Evolutionary conservation across 2,113 vertebrate genomes (phyloP), one percentile per base, ranked within the genome.

Genomic region (Plecturocebus donacophilus): DNA sequence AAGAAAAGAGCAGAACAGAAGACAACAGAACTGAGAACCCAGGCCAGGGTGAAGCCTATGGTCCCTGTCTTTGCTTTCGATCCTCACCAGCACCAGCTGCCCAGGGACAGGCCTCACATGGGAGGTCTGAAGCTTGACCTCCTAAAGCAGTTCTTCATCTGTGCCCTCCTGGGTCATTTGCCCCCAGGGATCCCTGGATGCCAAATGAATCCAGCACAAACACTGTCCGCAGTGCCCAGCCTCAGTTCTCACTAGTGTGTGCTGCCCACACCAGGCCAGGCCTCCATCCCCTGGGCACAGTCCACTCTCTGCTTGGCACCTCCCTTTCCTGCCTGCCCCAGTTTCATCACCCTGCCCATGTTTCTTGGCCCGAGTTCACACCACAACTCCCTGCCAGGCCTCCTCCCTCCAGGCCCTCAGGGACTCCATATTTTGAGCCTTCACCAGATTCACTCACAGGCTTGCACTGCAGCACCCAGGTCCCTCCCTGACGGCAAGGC

Each of bases 171-270:
- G 70, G 30, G 58, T 54, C 17, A 2, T 66, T 21, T 0, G 12
- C 19, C 35, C 32, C 45, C 21, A 0, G 13, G 68, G n/a, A 32
- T 66, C 49, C 49, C 84, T 11, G 20, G 20, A 32, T 2, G 17
- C 30, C 38, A 12, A n/a, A 12, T 7, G 13, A 21, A 35, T 32
- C 38, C 5, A 25, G 21, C 27, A 23, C 1, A 35, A 25, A 73
- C 64, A 47, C 54, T 21, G 38, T 11, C 27, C 40, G 1, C 8
- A 5, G 17, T 0, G 3, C 25, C 14, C 23, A 8, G 8, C 23
- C 64, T 64, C 0, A 0, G n/a, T 0, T 56, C 66, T 40, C 25
- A 2, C 23, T 45, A 4, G n/a, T 0, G 2, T 8, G 8, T 16
- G 2, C 87, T 2, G 27, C 21, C 19, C 54, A 80, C 6, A 5